phyloP scores from a whole-genome alignment of 2,888 invertebrate species.

The Parapristionchus giblindavisi region DNA sequence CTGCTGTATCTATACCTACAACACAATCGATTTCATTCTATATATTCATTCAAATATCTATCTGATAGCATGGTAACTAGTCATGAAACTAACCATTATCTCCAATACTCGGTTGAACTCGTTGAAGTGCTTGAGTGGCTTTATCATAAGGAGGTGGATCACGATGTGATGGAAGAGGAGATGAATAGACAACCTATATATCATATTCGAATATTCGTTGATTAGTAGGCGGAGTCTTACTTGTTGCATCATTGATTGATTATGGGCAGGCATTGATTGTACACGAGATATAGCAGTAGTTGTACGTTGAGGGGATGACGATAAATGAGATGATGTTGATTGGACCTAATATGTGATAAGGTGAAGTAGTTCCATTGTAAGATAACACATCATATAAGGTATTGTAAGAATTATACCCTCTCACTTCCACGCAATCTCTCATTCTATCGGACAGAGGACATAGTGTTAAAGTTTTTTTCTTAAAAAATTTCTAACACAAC shows the following conservation, averaged over 20 bases:
- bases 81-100: constrained; percentile 22
- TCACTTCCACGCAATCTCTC: no score
- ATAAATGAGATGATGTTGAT: neutral
- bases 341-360: neutral
- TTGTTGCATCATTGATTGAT: no score
- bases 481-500: neutral
- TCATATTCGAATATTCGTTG: neutral
- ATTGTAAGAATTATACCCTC: no score
- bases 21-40: neutral
- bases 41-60: neutral
- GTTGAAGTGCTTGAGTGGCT: neutral
- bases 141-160: constrained; percentile 29
- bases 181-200: neutral
- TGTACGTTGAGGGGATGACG: neutral
- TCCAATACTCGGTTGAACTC: neutral
- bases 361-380: no score
- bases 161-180: constrained; percentile 24
- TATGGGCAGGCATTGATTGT: constrained; percentile 33
- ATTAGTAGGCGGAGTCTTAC: no score
- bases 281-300: constrained; percentile 16
- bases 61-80: no score
- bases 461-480: no score
- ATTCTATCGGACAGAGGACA: neutral
- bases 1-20: neutral
- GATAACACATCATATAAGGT: no score